Evolutionary conservation across 2,797 vertebrate species (phyloP).

Genomic region (Coracias cyanogaster): DNA sequence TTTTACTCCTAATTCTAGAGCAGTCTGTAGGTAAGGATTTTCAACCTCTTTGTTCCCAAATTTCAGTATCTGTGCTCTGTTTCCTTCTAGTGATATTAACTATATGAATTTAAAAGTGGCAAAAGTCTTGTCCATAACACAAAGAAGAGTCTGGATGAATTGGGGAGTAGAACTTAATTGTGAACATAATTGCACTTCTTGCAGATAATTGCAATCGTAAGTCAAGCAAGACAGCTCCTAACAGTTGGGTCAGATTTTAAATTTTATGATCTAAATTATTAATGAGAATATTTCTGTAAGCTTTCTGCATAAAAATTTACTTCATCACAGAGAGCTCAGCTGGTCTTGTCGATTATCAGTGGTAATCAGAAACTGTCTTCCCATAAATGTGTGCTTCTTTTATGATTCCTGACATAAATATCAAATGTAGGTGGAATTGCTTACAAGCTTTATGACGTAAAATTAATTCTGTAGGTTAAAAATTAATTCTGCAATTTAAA

Average conservation of each 20-base stretch:
- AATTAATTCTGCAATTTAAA: neutral
- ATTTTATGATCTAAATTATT: conserved; percentile 75
- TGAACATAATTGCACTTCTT: conserved; percentile 36
- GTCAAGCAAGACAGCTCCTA: conserved; percentile 67
- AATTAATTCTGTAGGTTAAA: neutral
- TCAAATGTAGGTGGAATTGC: neutral
- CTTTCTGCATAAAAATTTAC: conserved; percentile 59
- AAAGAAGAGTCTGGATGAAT: neutral
- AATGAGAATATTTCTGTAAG: conserved; percentile 52
- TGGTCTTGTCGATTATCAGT: neutral
- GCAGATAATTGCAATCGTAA: conserved; percentile 67
- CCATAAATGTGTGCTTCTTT: neutral
- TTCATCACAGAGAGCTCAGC: conserved; percentile 44
- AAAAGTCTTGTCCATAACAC: neutral
- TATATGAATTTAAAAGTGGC: neutral
- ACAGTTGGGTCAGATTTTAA: conserved; percentile 62
- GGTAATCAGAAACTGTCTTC: neutral
- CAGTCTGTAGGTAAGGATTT: neutral
- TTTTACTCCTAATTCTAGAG: neutral
- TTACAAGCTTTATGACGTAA: neutral
- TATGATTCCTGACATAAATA: neutral
- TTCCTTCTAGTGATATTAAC: neutral
- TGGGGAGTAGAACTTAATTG: conserved; percentile 42
- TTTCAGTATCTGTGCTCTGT: neutral
- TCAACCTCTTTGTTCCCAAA: neutral